Base-by-base conservation (phyloP, 2,888 invertebrate genomes). In the Trilocha varians region DNA sequence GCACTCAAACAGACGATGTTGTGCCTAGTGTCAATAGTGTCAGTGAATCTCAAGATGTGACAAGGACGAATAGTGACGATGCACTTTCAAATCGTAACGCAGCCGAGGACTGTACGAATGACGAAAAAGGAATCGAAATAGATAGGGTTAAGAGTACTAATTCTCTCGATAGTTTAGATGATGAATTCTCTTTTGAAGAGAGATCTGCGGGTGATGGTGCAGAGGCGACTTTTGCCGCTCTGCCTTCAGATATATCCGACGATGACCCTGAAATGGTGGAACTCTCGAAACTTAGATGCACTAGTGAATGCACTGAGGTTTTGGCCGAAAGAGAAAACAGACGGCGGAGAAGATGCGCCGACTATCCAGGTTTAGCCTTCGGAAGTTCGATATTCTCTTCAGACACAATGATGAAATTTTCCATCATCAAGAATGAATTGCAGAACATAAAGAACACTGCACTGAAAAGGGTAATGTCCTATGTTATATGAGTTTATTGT, bases 371-470 rank as follows among this genome's bases (percentile, higher is more conserved):
- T 17, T 82, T 97, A 45, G 96, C 96, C 1, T 95, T 97, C 70
- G 96, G 95, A 40, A 92, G 93, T 57, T 96, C 96, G 50, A 93
- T 96, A 70, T 97, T 97, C 86, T 96, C 96, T 69, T 97, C 97
- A 43, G 97, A 97, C 73, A 97, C 98, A 8, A 93, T 98, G 91
- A 97, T 98, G 94, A 98, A 97, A 87, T 97, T 98, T 83, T 95
- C 94, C 77, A 93, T 98, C 57, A 98, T 98, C 74, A 92, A 93
- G 77, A 98, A 98, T 79, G 98, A 98, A 88, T 90, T 98, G 74
- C 97, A 97, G 88, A 98, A 98, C 87, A 96, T 98, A 77, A 95
- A 96, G 91, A 94, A 96, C 78, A 96, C 96, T 77, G 97, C 97
- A 78, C 89, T 98, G 58, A 96, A 95, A 90, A 91, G 97, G 97